Percentiles rank a stretch among this genome's conserved stretches.
phyloP scores from a whole-genome alignment of 2,113 vertebrate genomes.

The Phoenicopterus ruber region DNA sequence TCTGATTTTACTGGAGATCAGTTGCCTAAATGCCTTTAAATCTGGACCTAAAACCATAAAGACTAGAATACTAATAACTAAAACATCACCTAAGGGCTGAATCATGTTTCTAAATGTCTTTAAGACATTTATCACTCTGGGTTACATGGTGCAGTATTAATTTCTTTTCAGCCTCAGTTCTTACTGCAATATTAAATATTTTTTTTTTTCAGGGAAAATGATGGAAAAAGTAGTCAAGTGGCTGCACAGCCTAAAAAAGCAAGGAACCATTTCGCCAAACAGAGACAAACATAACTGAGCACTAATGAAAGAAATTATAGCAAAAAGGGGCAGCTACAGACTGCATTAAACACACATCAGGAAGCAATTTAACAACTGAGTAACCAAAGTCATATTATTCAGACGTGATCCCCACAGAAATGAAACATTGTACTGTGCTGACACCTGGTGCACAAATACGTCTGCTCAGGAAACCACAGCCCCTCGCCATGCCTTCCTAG shows the following conservation, averaged over 20 bases:
- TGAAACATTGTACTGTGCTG: neutral
- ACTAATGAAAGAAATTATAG: neutral
- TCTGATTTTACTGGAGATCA: neutral
- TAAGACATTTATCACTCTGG: neutral
- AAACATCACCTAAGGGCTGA: neutral
- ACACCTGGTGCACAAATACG: conserved; percentile 20
- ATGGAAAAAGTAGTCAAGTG: neutral
- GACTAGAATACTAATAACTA: neutral
- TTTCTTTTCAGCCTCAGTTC: neutral
- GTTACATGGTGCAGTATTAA: neutral
- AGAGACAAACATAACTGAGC: neutral
- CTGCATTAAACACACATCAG: neutral
- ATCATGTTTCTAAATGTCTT: neutral
- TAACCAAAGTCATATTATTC: neutral
- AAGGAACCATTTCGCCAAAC: neutral
- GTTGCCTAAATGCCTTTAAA: neutral
- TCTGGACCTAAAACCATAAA: neutral
- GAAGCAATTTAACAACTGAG: conserved; percentile 2
- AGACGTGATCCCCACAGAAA: neutral
- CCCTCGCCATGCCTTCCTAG: neutral
- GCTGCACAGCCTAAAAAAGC: neutral
- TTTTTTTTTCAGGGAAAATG: neutral
- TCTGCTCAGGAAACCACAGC: neutral
- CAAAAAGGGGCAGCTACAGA: neutral
- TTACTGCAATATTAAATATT: neutral